Conservation (phyloP, 2,888 invertebrate species). For the Zygogramma bicolorata region DNA sequence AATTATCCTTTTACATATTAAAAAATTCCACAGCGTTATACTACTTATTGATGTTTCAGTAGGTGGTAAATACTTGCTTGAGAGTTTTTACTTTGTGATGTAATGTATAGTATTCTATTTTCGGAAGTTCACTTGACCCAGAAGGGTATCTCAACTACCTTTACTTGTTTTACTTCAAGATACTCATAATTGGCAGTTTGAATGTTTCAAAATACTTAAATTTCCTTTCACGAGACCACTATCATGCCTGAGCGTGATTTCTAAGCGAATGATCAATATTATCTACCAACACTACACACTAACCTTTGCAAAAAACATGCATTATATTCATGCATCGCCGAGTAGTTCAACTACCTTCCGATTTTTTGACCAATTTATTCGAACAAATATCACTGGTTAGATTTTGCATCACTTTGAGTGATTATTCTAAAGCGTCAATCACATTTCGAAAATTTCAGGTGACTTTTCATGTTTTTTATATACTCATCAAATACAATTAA, state of each 20-base stretch:
- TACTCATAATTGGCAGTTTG: no score
- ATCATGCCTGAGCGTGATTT: background rate
- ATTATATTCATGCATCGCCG: constrained; percentile 36
- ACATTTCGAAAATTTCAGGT: constrained; percentile 51
- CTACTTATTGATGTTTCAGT: no score
- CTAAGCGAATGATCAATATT: constrained; percentile 12
- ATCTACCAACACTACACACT: background rate
- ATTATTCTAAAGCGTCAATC: constrained; percentile 58
- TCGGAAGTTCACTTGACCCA: no score
- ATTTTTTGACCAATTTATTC: constrained; percentile 29
- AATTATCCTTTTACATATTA: no score
- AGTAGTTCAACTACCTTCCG: constrained; percentile 34
- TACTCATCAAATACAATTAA: constrained; percentile 28
- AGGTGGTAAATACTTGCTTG: no score
- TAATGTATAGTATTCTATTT: no score
- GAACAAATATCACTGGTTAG: constrained; percentile 42
- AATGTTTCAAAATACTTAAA: background rate
- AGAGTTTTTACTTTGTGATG: no score
- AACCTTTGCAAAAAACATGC: constrained; percentile 38
- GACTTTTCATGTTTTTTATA: constrained; percentile 44
- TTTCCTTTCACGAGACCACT: background rate
- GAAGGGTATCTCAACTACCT: no score
- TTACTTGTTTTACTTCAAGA: no score
- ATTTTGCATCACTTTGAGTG: constrained; percentile 44
- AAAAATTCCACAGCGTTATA: no score